phyloP scores from a whole-genome alignment of 2,797 vertebrate genomes.

The Taeniopygia guttata region DNA sequence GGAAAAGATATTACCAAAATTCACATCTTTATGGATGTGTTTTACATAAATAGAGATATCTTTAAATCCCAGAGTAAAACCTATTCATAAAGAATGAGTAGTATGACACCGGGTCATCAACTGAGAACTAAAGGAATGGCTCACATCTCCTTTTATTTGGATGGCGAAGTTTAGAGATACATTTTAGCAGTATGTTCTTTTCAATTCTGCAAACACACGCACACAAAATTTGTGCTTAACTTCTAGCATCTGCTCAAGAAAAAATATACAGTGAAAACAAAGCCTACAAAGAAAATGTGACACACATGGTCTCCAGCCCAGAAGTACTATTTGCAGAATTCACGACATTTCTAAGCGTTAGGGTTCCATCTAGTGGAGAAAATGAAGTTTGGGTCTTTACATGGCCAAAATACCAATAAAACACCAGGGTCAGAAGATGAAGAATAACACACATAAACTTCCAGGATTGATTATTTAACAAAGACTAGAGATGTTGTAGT shows the following conservation, averaged over 20 bases:
- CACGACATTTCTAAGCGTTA: background rate
- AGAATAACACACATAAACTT: background rate
- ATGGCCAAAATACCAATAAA: background rate
- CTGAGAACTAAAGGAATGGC: background rate
- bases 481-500: background rate
- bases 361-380: constrained; percentile 39
- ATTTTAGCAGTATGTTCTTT: background rate
- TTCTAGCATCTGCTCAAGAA: background rate
- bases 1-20: background rate
- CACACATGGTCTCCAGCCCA: background rate
- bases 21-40: background rate
- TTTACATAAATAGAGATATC: background rate
- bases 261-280: background rate
- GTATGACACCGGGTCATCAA: background rate
- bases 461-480: background rate
- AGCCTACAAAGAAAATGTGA: background rate
- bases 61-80: background rate
- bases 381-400: background rate
- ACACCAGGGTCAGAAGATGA: background rate
- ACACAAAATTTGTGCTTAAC: background rate
- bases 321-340: background rate
- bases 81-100: background rate
- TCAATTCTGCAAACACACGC: background rate
- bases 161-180: background rate
- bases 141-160: background rate